Evolutionary conservation across 2,888 invertebrate species (phyloP), one percentile per base, ranked within the genome.

Genomic region (Tipula confusa): DNA sequence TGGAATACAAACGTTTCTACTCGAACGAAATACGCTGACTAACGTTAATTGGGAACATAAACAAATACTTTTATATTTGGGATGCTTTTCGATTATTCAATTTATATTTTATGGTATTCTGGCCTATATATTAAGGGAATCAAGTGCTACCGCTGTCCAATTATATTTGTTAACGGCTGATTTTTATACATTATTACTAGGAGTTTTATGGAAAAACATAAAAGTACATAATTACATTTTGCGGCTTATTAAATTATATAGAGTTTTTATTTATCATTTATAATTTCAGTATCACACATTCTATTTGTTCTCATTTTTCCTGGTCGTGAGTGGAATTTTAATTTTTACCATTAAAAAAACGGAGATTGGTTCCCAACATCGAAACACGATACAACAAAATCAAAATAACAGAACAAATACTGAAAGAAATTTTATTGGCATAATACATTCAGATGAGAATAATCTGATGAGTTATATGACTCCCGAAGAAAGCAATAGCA

Each of bases 141-240:
- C 95, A 11, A 95, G 95, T 11, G 94, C 96, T n/a, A 94, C 96
- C 82, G 92, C 95, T 86, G 91, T 96, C 88, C 97, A 96, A 89
- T 90, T 97, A 85, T 94, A 95, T 9, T 92, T 96, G 84, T 90
- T 97, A 84, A 95, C 96, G 0, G 93, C 96, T 1, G 96, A 96
- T 89, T 96, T 96, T 89, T 97, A 96, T 88, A 94, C 96, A 2
- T 92, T 96, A 24, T 91, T 96, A 82, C 92, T 94, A 86, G 96
- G 96, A 85, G 93, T 96, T 89, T 92, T 94, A 86, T 91, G 95
- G 85, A 95, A 96, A 89, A 93, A 94, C 85, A 95, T 95, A 88
- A 93, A 94, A 92, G 96, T 96, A 88, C 89, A 87, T 29, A 82
- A 33, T 82, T 31, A 11, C 7, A 28, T n/a, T n/a, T n/a, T n/a